Evolutionary conservation across 1,140 invertebrate species (phyloP).

Genomic region (Aphelinus atriplicis): DNA sequence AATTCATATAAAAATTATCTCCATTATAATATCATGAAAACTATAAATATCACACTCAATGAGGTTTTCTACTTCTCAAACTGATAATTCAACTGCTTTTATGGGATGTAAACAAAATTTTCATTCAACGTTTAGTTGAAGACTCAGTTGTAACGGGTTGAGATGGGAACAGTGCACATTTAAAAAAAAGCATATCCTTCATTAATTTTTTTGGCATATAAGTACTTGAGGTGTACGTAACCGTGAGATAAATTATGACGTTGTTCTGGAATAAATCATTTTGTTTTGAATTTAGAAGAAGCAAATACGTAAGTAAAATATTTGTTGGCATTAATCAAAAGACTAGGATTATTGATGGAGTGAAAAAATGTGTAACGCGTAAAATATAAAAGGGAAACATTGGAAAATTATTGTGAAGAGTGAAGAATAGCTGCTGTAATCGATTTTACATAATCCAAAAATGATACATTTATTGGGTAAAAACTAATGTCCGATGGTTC

Average conservation of each 20-base stretch:
- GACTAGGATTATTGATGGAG: conserved; percentile 22
- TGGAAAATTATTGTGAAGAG: neutral
- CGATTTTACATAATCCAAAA: conserved; percentile 15
- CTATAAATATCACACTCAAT: neutral
- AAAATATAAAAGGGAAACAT: neutral
- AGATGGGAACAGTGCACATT: conserved; percentile 60
- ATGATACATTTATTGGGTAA: conserved; percentile 25
- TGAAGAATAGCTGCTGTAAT: conserved; percentile 30
- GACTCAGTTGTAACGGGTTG: conserved; percentile 48
- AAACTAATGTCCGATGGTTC: conserved; percentile 21
- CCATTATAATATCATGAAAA: conserved; percentile 23
- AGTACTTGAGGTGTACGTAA: too few species aligned
- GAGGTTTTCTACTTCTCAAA: conserved; percentile 30
- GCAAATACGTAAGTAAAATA: conserved; percentile 37
- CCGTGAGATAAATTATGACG: too few species aligned
- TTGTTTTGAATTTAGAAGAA: neutral
- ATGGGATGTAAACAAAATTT: too few species aligned
- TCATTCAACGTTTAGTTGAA: too few species aligned
- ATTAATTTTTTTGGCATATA: conserved; percentile 49
- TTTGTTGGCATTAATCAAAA: conserved; percentile 57
- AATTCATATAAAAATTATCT: conserved; percentile 24
- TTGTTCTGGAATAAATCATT: too few species aligned
- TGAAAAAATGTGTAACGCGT: neutral
- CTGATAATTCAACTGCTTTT: too few species aligned
- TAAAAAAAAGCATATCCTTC: conserved; percentile 59